Evolutionary conservation across 2,797 vertebrate genomes (phyloP).

Genomic region (Chaunax sp.): DNA sequence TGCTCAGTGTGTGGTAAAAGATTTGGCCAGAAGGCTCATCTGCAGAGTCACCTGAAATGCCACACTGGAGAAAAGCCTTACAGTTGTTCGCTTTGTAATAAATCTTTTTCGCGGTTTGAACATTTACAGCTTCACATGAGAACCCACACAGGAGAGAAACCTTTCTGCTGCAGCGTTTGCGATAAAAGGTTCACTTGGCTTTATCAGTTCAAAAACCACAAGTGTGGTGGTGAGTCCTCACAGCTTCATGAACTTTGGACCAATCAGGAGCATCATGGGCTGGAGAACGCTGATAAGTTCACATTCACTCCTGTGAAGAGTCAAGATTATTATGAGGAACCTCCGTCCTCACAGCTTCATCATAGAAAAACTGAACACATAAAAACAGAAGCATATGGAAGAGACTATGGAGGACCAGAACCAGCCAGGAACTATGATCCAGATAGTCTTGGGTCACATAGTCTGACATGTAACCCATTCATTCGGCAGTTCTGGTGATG

Average conservation of each 20-base stretch:
- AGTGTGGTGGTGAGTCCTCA: too few relatives aligned
- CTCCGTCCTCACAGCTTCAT: not conserved
- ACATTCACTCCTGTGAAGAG: not conserved
- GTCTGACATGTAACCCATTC: too few relatives aligned
- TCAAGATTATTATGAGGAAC: conserved; percentile 1
- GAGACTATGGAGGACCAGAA: not conserved
- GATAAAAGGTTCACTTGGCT: too few relatives aligned
- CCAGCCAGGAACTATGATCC: not conserved
- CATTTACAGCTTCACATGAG: too few relatives aligned
- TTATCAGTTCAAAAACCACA: too few relatives aligned
- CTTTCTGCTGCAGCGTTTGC: too few relatives aligned
- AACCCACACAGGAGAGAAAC: too few relatives aligned
- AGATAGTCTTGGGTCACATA: too few relatives aligned
- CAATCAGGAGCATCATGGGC: not conserved
- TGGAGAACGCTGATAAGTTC: not conserved
- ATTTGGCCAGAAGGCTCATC: not conserved
- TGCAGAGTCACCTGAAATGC: conserved; percentile 11
- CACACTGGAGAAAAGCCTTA: too few relatives aligned
- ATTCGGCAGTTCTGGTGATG: too few relatives aligned
- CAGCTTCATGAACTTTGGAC: not conserved
- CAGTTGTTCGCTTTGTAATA: too few relatives aligned
- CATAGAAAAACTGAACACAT: not conserved
- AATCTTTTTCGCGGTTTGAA: too few relatives aligned
- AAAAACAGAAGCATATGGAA: not conserved
- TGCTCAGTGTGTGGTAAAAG: conserved; percentile 18